A percentile compares a stretch with the other conserved stretches of the same genome.
These are phyloP conservation scores for Andrena minutula DNA, from an alignment of 2,888 invertebrate genomes.

Conservation along the genomic window DNA sequence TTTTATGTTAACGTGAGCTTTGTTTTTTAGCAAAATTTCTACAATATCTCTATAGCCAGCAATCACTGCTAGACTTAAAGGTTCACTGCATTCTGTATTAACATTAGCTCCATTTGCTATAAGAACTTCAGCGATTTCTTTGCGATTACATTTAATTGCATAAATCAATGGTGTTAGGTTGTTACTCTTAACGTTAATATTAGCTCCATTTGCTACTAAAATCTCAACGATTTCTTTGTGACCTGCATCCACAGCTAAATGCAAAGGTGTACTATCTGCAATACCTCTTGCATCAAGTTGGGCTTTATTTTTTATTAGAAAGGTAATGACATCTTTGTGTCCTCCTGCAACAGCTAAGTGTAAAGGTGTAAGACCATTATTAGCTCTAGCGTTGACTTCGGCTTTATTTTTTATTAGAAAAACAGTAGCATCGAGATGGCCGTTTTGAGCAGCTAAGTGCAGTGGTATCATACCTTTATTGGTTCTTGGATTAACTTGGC, in stretches of 20 bases:
- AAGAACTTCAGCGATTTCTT: not conserved
- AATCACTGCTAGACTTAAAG: not conserved
- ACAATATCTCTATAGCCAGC: not conserved
- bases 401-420: conserved; percentile 1
- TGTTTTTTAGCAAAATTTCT: conserved; percentile 7
- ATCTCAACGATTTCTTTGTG: not conserved
- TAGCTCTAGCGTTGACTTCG: not conserved
- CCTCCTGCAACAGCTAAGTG: not conserved
- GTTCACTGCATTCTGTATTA: not conserved
- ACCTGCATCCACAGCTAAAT: not conserved
- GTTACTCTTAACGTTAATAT: not conserved
- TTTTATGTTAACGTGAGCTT: not conserved
- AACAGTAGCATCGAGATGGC: not conserved
- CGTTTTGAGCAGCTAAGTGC: not conserved
- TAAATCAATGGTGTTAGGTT: not conserved
- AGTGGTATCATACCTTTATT: not conserved
- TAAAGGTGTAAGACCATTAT: not conserved
- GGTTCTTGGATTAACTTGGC: not conserved
- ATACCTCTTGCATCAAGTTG: not conserved
- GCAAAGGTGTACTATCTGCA: not conserved
- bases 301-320: conserved; percentile 3
- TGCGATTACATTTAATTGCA: not conserved
- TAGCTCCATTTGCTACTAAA: conserved; percentile 3
- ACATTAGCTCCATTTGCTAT: not conserved
- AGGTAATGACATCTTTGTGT: not conserved